These are phyloP conservation scores for Cephus cinctus DNA, from an alignment of 1,140 invertebrate genomes.

Conservation along the genomic window DNA sequence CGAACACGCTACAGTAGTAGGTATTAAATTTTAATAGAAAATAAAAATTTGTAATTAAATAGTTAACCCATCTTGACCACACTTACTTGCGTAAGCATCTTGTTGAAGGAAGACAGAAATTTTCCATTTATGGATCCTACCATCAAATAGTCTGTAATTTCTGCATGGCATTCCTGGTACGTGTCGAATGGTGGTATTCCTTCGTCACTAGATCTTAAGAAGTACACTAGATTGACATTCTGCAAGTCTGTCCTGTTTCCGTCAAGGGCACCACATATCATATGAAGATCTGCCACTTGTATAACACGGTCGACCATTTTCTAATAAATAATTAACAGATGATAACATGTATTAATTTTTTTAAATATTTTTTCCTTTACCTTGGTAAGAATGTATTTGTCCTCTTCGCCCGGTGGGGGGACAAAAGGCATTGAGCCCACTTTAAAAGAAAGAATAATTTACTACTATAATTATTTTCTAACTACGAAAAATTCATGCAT, in stretches of 20 bases:
- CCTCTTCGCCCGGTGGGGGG: constrained; percentile 52
- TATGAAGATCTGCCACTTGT: constrained; percentile 65
- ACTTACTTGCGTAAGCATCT: constrained; percentile 44
- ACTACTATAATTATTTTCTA: constrained; percentile 6
- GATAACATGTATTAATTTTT: constrained; percentile 1
- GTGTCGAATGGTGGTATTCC: constrained; percentile 59
- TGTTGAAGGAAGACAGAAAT: constrained; percentile 58
- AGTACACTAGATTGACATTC: constrained; percentile 64
- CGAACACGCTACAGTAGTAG: too few relatives aligned
- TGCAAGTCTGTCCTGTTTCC: constrained; percentile 45
- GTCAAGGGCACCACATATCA: constrained; percentile 63
- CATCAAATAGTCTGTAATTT: constrained; percentile 66
- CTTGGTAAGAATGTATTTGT: constrained; percentile 48
- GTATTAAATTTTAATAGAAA: too few relatives aligned
- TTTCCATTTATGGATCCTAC: constrained; percentile 61
- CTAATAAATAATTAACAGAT: constrained; percentile 47
- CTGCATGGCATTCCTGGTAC: constrained; percentile 51
- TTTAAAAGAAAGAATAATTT: too few relatives aligned
- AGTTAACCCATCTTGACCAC: too few relatives aligned
- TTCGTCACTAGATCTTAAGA: constrained; percentile 62
- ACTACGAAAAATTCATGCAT: constrained; percentile 8
- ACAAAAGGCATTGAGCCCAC: constrained; percentile 19
- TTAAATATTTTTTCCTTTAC: constrained; percentile 21
- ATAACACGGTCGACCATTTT: constrained; percentile 66
- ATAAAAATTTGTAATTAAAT: too few relatives aligned